Conservation (phyloP, 2,797 vertebrate genomes). For the Capromys pilorides region DNA sequence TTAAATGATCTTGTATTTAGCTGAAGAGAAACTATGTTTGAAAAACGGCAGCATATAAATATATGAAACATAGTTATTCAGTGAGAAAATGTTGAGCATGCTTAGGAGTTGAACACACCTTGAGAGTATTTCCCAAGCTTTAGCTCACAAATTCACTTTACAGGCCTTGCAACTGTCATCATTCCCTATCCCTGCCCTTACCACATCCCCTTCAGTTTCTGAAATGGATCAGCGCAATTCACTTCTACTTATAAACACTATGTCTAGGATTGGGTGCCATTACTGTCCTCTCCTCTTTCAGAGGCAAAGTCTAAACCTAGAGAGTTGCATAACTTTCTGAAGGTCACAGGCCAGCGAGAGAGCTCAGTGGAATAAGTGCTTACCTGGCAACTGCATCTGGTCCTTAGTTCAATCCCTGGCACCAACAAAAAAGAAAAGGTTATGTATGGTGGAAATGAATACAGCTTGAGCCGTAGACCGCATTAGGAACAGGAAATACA, state of each 20-base stretch:
- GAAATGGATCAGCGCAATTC: not conserved
- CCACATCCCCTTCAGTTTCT: not conserved
- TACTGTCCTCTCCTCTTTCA: not conserved
- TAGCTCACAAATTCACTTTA: not conserved
- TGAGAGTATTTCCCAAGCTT: not conserved
- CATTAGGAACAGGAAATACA: not conserved
- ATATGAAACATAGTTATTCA: not conserved
- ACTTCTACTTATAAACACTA: not conserved
- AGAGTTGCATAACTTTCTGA: not conserved
- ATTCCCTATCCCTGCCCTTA: not conserved
- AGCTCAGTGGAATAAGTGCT: too few species aligned
- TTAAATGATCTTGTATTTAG: constrained; percentile 43
- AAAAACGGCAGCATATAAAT: not conserved
- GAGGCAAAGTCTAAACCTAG: not conserved
- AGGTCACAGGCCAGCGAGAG: not conserved
- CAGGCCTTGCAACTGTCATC: not conserved
- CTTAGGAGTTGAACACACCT: not conserved
- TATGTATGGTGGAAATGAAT: not conserved
- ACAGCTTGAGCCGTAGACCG: not conserved
- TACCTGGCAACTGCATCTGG: too few species aligned
- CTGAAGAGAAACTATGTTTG: not conserved
- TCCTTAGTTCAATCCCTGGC: too few species aligned
- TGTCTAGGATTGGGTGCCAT: not conserved
- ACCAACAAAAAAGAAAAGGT: too few species aligned
- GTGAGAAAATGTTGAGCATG: not conserved